phyloP scores from a whole-genome alignment of 2,797 vertebrate species.

The Arremon aurantiirostris region DNA sequence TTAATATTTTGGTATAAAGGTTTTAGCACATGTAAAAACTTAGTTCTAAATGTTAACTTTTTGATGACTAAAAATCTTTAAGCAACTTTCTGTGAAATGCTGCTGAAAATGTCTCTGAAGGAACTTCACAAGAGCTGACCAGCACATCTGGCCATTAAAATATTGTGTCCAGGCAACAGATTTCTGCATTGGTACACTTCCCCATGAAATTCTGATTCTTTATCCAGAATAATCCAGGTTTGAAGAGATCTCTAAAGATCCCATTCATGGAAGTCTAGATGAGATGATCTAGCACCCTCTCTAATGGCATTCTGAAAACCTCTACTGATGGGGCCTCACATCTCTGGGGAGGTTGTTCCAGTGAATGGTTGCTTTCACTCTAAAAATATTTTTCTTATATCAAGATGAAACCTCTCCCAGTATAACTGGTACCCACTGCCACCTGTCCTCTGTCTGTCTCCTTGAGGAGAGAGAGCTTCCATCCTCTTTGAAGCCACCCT shows the following conservation, averaged over 20 bases:
- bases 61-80: background rate
- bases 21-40: background rate
- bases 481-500: background rate
- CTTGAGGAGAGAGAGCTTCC: background rate
- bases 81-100: background rate
- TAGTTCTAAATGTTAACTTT: background rate
- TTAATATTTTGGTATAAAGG: background rate
- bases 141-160: background rate
- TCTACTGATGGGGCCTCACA: no score
- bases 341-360: background rate
- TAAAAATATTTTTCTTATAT: background rate
- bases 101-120: background rate
- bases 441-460: background rate
- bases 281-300: background rate
- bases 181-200: background rate
- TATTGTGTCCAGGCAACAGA: background rate
- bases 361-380: background rate
- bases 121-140: background rate
- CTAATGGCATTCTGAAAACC: background rate
- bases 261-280: background rate
- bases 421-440: background rate
- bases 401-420: background rate
- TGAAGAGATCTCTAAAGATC: background rate
- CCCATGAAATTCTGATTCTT: background rate
- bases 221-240: background rate